Conservation (phyloP, 2,888 invertebrate species). For the Papilio protenor region DNA sequence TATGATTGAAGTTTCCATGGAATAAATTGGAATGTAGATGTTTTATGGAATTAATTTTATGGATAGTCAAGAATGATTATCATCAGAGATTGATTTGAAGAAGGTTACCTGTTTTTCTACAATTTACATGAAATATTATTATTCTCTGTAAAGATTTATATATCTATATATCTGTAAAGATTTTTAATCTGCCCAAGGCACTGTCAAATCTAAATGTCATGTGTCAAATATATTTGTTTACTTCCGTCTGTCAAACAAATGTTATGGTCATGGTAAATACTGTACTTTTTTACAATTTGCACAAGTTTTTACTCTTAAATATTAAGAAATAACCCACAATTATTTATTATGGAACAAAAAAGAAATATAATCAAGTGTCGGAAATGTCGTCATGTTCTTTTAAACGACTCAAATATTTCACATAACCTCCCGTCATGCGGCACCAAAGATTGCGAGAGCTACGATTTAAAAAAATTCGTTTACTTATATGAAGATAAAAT, state of each 20-base stretch:
- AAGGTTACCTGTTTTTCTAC: neutral
- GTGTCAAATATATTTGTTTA: neutral
- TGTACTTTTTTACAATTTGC: neutral
- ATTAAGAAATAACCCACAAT: neutral
- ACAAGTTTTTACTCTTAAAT: neutral
- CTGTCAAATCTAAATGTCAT: neutral
- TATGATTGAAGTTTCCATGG: no score
- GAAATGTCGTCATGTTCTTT: slow-evolving; percentile 74
- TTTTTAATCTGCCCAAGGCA: neutral
- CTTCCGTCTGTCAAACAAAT: neutral
- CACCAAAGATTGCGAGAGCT: slow-evolving; percentile 61
- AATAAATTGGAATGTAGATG: no score
- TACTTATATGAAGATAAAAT: slow-evolving; percentile 83
- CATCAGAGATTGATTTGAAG: no score
- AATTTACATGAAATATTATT: no score
- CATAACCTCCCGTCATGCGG: slow-evolving; percentile 55
- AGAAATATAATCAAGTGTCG: slow-evolving; percentile 68
- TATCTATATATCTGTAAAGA: no score
- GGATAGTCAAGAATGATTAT: neutral
- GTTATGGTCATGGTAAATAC: neutral
- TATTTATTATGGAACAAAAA: slow-evolving; percentile 16
- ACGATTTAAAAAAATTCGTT: slow-evolving; percentile 67
- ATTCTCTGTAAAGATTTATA: no score
- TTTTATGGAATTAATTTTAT: no score
- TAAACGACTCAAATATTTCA: slow-evolving; percentile 55